phyloP scores from a whole-genome alignment of 2,888 invertebrate genomes.

The Pterostichus niger region DNA sequence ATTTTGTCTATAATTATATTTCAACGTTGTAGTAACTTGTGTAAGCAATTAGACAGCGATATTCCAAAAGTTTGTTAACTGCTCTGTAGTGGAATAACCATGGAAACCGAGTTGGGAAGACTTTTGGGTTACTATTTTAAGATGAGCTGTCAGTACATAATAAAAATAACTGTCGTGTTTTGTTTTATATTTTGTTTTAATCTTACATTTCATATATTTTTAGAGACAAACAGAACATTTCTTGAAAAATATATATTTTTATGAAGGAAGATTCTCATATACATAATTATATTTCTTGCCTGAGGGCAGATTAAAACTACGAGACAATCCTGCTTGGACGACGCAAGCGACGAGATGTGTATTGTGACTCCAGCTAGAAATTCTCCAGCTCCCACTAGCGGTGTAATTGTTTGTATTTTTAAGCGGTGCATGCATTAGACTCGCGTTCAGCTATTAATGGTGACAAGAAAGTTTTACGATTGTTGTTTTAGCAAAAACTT shows the following conservation, averaged over 20 bases:
- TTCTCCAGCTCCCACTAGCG: background rate
- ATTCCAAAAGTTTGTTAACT: too few species aligned
- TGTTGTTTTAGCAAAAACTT: constrained; percentile 53
- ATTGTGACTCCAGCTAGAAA: background rate
- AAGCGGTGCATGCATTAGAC: constrained; percentile 45
- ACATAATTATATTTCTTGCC: constrained; percentile 37
- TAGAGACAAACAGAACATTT: constrained; percentile 4
- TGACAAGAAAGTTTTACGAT: constrained; percentile 63
- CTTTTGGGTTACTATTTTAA: too few species aligned
- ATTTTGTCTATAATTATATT: too few species aligned
- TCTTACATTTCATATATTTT: background rate
- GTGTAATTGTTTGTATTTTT: constrained; percentile 46
- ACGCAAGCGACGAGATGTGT: background rate
- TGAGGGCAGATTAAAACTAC: constrained; percentile 30
- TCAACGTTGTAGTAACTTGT: too few species aligned
- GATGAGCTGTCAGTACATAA: too few species aligned
- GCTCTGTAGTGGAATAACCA: too few species aligned
- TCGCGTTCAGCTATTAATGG: constrained; percentile 43
- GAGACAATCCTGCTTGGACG: background rate
- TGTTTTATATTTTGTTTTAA: background rate
- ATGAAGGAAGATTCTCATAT: constrained; percentile 4
- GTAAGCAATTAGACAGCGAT: too few species aligned
- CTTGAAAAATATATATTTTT: constrained; percentile 8
- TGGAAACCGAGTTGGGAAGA: too few species aligned
- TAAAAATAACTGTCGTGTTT: too few species aligned